phyloP scores from a whole-genome alignment of 2,113 vertebrate genomes.

The Suricata suricatta region DNA sequence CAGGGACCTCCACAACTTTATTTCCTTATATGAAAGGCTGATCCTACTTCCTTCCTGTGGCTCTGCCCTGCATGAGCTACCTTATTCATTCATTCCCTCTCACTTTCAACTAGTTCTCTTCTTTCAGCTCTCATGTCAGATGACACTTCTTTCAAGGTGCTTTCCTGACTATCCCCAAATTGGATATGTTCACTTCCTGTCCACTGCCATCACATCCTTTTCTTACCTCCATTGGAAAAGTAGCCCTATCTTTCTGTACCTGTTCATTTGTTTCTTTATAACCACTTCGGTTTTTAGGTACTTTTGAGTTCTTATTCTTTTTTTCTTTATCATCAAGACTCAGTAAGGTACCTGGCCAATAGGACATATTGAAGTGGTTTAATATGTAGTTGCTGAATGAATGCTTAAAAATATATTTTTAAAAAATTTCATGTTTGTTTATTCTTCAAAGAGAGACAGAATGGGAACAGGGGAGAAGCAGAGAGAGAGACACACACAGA shows the following conservation, averaged over 20 bases:
- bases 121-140: neutral
- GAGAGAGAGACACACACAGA: no score
- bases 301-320: neutral
- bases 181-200: neutral
- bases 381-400: neutral
- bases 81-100: neutral
- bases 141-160: neutral
- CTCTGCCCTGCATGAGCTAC: neutral
- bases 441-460: no score
- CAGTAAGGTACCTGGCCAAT: accelerated
- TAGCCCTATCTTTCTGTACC: neutral
- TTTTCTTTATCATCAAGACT: neutral
- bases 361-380: neutral
- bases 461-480: no score
- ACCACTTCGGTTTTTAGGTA: neutral
- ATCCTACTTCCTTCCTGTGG: neutral
- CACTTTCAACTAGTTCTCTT: neutral
- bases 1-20: neutral
- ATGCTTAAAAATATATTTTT: neutral
- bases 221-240: neutral
- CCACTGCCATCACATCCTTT: neutral
- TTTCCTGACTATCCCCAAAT: neutral
- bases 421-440: neutral
- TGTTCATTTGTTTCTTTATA: neutral
- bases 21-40: neutral